Conservation (phyloP, 2,113 vertebrate genomes). For the Mobula birostris region DNA sequence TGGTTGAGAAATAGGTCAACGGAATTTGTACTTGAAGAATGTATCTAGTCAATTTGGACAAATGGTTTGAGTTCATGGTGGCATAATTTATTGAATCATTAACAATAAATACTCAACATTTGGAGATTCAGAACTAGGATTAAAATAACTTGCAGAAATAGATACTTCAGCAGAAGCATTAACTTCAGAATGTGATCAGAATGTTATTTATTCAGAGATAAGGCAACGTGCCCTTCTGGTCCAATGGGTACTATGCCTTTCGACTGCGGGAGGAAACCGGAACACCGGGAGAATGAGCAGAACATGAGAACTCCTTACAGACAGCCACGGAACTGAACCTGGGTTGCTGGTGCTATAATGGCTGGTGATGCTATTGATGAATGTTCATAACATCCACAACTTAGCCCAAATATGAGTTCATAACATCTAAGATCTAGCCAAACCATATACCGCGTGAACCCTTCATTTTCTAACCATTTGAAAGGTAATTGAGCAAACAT, state of each 20-base stretch:
- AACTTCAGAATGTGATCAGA: neutral
- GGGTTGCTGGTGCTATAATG: too few species aligned
- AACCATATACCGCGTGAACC: neutral
- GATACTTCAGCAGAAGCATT: neutral
- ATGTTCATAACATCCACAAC: too few species aligned
- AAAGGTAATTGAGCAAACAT: neutral
- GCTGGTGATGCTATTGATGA: too few species aligned
- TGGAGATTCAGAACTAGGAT: neutral
- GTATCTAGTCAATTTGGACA: neutral
- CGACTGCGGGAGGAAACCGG: too few species aligned
- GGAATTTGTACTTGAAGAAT: neutral
- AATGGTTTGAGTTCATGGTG: neutral
- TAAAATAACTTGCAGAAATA: neutral
- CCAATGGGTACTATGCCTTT: too few species aligned
- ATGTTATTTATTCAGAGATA: too few species aligned
- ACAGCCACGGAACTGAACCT: too few species aligned
- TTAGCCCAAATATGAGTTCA: neutral
- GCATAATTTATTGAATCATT: neutral
- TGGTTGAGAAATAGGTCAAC: neutral
- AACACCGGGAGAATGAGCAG: too few species aligned
- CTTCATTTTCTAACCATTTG: neutral
- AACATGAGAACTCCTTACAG: too few species aligned
- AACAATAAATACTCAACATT: neutral
- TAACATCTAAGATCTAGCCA: neutral
- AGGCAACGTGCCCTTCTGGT: too few species aligned